phyloP scores from a whole-genome alignment of 2,113 vertebrate genomes.

The Microcebus murinus region DNA sequence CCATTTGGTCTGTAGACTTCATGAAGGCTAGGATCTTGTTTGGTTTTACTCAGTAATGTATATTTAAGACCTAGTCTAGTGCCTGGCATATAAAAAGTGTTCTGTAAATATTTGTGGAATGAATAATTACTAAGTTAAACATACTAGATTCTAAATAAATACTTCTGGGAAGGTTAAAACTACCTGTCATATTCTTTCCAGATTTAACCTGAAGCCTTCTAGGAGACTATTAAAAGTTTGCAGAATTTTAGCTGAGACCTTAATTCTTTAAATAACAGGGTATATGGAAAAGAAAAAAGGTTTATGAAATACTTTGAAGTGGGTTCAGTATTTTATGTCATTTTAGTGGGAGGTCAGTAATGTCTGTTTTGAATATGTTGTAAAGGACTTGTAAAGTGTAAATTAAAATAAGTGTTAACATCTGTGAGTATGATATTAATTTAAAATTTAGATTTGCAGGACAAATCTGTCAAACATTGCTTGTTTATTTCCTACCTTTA shows the following conservation, averaged over 20 bases:
- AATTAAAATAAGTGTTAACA: conserved; percentile 26
- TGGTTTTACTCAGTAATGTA: conserved; percentile 44
- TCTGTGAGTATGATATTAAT: conserved; percentile 24
- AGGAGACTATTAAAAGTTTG: conserved; percentile 40
- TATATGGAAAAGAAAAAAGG: conserved; percentile 12
- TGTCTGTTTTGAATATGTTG: conserved; percentile 48
- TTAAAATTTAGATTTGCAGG: neutral
- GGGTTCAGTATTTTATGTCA: conserved; percentile 10
- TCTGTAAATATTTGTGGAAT: conserved; percentile 60
- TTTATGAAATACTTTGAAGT: conserved; percentile 56
- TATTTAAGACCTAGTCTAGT: conserved; percentile 41
- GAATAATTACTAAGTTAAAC: conserved; percentile 48
- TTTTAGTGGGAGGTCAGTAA: conserved; percentile 44
- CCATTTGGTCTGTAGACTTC: conserved; percentile 10
- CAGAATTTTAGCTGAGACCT: conserved; percentile 50
- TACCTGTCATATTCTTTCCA: conserved; percentile 9
- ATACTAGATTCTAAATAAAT: conserved; percentile 38
- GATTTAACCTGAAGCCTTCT: conserved; percentile 6
- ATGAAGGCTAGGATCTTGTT: conserved; percentile 19
- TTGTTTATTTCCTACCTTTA: conserved; percentile 31
- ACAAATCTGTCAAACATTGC: neutral
- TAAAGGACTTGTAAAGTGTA: neutral
- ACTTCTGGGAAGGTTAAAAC: conserved; percentile 32
- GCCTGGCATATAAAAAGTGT: conserved; percentile 21
- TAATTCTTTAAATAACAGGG: conserved; percentile 53